phyloP scores from a whole-genome alignment of 2,797 vertebrate species.

The Coccyzus lansbergi region DNA sequence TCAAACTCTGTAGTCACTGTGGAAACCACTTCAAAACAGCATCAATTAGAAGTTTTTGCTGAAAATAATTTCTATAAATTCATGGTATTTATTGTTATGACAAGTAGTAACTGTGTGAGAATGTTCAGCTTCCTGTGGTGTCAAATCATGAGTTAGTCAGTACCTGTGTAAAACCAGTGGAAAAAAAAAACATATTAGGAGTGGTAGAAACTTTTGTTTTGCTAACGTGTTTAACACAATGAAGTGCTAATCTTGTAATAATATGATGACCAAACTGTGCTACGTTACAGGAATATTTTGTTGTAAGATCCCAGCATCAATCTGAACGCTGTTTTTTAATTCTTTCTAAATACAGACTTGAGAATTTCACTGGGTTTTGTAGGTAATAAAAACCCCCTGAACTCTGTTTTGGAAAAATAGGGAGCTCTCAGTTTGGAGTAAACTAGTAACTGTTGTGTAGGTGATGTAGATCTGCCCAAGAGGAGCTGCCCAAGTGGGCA shows the following conservation, averaged over 20 bases:
- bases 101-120: background rate
- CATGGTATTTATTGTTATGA: background rate
- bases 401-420: background rate
- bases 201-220: accelerated
- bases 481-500: background rate
- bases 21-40: background rate
- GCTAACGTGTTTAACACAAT: background rate
- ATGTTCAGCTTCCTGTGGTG: background rate
- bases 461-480: background rate
- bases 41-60: background rate
- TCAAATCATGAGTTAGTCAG: background rate
- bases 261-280: background rate
- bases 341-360: background rate
- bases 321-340: background rate
- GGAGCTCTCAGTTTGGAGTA: background rate
- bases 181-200: background rate
- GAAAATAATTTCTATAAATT: background rate
- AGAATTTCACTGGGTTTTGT: background rate
- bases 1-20: background rate
- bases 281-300: background rate
- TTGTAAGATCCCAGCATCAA: background rate
- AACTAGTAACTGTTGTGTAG: background rate
- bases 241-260: background rate
- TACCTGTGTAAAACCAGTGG: background rate
- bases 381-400: background rate